These are phyloP conservation scores for Monarcha castaneiventris DNA, from an alignment of 2,113 vertebrate genomes.

Conservation along the genomic window DNA sequence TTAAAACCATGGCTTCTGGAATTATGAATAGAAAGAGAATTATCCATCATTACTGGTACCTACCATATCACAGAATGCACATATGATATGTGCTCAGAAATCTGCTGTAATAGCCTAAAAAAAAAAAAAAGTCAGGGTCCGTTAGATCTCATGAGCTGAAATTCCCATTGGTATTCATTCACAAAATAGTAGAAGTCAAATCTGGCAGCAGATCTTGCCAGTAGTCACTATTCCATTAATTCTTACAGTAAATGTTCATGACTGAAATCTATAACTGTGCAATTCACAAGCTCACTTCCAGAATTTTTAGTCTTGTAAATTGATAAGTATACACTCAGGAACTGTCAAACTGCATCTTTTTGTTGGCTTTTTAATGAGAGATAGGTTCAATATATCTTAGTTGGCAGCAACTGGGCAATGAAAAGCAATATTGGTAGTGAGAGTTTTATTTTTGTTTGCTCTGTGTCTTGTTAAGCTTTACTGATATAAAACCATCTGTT, in stretches of 20 bases:
- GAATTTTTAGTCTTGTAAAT: conserved; percentile 30
- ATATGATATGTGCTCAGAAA: neutral
- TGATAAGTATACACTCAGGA: conserved; percentile 18
- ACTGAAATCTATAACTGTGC: neutral
- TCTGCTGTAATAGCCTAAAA: neutral
- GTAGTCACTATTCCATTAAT: conserved; percentile 8
- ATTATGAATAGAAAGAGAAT: neutral
- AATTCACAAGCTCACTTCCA: neutral
- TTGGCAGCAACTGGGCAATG: conserved; percentile 52
- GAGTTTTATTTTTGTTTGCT: conserved; percentile 64
- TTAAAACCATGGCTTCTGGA: neutral
- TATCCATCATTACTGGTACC: neutral
- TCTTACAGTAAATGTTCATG: neutral
- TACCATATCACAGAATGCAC: neutral
- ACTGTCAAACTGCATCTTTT: conserved; percentile 19
- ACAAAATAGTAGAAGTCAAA: neutral
- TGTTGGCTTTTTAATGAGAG: conserved; percentile 32
- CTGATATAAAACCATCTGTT: conserved; percentile 70
- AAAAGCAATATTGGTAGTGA: conserved; percentile 59
- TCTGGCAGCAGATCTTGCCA: neutral
- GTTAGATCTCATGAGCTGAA: neutral
- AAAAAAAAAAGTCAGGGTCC: neutral
- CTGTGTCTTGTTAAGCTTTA: conserved; percentile 64
- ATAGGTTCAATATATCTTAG: conserved; percentile 39
- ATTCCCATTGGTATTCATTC: neutral